Base-by-base conservation (phyloP, 2,797 vertebrate species). In the Molossus molossus region DNA sequence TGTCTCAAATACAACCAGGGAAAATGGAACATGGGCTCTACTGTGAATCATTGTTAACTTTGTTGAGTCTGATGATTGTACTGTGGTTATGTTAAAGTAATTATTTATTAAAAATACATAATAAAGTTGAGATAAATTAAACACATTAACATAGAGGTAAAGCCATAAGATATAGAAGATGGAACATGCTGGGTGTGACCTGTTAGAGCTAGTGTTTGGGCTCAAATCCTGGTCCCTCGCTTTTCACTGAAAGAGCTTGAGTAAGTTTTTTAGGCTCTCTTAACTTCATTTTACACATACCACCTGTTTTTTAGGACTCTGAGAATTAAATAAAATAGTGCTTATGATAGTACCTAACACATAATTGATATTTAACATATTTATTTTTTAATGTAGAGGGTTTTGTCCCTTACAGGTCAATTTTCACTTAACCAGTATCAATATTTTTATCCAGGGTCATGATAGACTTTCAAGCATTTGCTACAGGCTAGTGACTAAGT, bases 401-500 rank as follows among this genome's bases (percentile, higher is more conserved):
- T 79, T 45, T 45, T 77, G 67, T 37, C 18, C 17, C 14, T 90
- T 76, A 69, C 8, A 65, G 75, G 62, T 50, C 57, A 14, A 64
- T 69, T 75, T 91, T 29, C 60, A 21, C 60, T 82, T 57, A 95
- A 79, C n/a, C 69, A 86, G 23, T 75, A 48, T 64, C 50, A 93
- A 0, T 33, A 48, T 45, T 58, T 92, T 84, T 79, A 81, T 69
- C 40, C 57, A 84, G 15, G 77, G 50, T 93, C n/a, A 37, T 60
- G 82, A 79, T 67, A 85, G 25, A 93, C 84, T 94, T 90, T 89
- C 37, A 90, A 67, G 62, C 40, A 81, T 81, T 94, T 37, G 25
- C 55, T 53, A 60, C 3, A 88, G 53, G 15, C 13, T 81, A 45
- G 90, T 69, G 67, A 72, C 40, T 69, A 84, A 83, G 45, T 87